Conservation (phyloP, 92 coral and sea anemone genomes). For the Epizoanthus scotinus region DNA sequence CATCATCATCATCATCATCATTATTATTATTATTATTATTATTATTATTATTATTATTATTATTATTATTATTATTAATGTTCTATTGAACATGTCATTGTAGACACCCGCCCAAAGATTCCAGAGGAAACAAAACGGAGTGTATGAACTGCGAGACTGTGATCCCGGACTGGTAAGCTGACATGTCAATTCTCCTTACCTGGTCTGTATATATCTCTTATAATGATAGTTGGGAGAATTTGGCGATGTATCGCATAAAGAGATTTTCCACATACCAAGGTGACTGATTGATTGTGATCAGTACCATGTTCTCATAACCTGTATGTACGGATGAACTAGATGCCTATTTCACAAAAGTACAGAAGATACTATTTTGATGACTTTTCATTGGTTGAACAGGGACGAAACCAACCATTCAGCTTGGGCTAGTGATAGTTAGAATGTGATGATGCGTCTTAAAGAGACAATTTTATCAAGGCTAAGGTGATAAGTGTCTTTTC, state of each 20-base stretch:
- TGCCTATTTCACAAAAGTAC: no score
- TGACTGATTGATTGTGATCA: no score
- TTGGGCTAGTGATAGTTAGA: not conserved
- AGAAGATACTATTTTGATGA: no score
- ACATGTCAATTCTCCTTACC: not conserved
- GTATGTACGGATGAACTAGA: not conserved
- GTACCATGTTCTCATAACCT: no score
- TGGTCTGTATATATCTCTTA: not conserved
- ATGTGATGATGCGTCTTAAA: not conserved
- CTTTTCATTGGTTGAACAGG: no score
- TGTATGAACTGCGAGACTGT: slow-evolving; percentile 92
- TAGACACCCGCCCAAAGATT: slow-evolving; percentile 93
- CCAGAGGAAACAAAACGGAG: slow-evolving; percentile 86
- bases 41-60: not conserved
- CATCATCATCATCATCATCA: no score
- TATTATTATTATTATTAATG: not conserved
- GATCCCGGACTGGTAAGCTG: slow-evolving; percentile 97
- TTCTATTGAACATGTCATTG: not conserved
- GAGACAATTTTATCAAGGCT: no score
- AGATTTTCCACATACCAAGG: no score
- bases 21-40: no score
- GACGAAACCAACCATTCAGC: no score
- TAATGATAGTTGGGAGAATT: not conserved
- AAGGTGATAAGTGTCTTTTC: no score
- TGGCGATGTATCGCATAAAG: not conserved